These are phyloP conservation scores for Catharus minimus DNA, from an alignment of 2,113 vertebrate genomes.

Conservation along the genomic window DNA sequence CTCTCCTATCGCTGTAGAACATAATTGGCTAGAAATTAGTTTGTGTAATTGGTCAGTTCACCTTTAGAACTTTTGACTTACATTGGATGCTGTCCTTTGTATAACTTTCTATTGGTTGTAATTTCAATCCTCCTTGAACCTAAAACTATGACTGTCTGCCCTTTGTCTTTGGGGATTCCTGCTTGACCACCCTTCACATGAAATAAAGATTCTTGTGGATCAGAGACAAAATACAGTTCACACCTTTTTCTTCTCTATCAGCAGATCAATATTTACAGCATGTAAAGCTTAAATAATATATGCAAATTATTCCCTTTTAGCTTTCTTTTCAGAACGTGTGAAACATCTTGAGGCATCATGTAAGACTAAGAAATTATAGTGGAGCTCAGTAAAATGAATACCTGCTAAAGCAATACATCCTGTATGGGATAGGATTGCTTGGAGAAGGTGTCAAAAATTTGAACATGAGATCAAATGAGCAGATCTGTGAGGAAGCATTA, in stretches of 20 bases:
- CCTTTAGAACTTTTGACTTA: too few species aligned
- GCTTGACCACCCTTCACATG: too few species aligned
- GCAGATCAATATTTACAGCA: constrained; percentile 45
- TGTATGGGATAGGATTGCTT: constrained; percentile 8
- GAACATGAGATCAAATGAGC: background rate
- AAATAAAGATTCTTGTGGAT: too few species aligned
- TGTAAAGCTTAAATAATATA: constrained; percentile 56
- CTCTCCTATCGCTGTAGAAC: too few species aligned
- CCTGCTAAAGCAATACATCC: constrained; percentile 37
- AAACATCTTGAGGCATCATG: constrained; percentile 40
- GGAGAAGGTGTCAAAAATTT: constrained; percentile 27
- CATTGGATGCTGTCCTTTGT: too few species aligned
- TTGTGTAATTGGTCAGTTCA: too few species aligned
- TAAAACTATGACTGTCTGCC: too few species aligned
- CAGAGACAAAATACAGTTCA: too few species aligned
- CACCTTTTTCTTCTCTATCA: background rate
- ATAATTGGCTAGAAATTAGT: too few species aligned
- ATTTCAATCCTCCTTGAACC: too few species aligned
- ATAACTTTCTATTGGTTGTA: too few species aligned
- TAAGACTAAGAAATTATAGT: constrained; percentile 64
- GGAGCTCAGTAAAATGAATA: constrained; percentile 64
- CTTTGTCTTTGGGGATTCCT: too few species aligned
- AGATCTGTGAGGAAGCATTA: background rate
- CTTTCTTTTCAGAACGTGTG: constrained; percentile 40
- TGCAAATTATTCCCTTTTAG: constrained; percentile 69